Evolutionary conservation across 2,888 invertebrate genomes (phyloP).

Genomic region (Melitaea athalia): DNA sequence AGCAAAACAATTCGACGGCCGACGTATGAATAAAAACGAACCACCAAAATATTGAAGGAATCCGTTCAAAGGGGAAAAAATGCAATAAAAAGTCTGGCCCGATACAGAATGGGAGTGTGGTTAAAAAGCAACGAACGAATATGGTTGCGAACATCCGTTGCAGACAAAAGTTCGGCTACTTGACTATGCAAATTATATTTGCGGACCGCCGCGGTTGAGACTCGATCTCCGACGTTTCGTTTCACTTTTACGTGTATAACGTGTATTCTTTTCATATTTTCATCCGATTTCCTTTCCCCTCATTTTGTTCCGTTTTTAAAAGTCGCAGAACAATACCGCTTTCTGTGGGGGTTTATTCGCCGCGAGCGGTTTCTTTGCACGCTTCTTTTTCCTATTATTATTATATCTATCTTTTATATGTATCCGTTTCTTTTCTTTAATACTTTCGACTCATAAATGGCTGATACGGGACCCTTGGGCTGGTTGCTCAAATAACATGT

Average conservation of each 20-base stretch:
- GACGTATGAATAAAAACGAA: conserved; percentile 80
- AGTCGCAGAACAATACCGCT: conserved; percentile 79
- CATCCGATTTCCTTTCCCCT: conserved; percentile 81
- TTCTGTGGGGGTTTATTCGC: conserved; percentile 76
- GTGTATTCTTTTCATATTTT: conserved; percentile 83
- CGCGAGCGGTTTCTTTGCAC: conserved; percentile 78
- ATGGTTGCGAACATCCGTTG: conserved; percentile 79
- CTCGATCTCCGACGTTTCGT: conserved; percentile 79
- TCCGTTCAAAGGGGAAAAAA: conserved; percentile 81
- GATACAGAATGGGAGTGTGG: conserved; percentile 78
- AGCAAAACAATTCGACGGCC: conserved; percentile 79
- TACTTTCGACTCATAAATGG: conserved; percentile 81
- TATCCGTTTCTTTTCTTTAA: conserved; percentile 80
- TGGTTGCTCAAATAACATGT: conserved; percentile 79
- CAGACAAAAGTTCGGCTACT: conserved; percentile 81
- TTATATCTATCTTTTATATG: conserved; percentile 72
- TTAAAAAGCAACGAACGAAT: conserved; percentile 81
- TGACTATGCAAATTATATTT: conserved; percentile 84
- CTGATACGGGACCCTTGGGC: conserved; percentile 80
- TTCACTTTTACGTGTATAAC: conserved; percentile 77
- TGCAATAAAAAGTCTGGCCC: conserved; percentile 77
- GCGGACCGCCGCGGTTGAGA: conserved; percentile 78
- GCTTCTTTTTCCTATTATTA: conserved; percentile 76
- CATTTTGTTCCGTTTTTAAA: conserved; percentile 79
- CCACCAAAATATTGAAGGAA: conserved; percentile 81